Evolutionary conservation across 1,140 invertebrate genomes (phyloP).

Genomic region (Euura saliciscinereae): DNA sequence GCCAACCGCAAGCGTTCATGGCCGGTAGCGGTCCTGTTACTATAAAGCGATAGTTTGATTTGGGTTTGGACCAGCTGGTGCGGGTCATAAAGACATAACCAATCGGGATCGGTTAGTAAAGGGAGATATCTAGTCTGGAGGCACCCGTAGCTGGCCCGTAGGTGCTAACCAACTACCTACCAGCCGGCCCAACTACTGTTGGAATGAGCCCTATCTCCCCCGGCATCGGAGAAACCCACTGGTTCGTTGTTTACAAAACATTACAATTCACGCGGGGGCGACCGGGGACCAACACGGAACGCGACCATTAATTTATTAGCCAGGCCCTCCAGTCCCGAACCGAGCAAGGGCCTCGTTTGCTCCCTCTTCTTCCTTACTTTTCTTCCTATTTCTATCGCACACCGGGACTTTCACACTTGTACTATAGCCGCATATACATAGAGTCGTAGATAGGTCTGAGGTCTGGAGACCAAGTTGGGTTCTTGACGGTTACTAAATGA

Average conservation of each 20-base stretch:
- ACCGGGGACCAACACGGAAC: not conserved
- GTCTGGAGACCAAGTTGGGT: too few species aligned
- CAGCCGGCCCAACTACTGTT: slow-evolving; percentile 3
- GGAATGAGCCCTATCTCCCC: slow-evolving; percentile 6
- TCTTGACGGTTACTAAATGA: too few species aligned
- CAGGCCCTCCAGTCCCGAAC: not conserved
- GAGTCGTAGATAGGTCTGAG: too few species aligned
- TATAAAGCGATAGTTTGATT: too few species aligned
- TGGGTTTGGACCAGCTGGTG: not conserved
- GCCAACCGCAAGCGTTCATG: not conserved
- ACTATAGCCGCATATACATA: too few species aligned
- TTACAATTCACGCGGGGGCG: not conserved
- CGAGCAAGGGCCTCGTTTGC: too few species aligned
- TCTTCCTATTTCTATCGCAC: too few species aligned
- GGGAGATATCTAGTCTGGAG: not conserved
- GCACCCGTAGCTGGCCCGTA: not conserved
- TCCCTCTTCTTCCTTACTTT: too few species aligned
- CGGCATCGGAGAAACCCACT: not conserved
- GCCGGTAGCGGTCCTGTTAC: too few species aligned
- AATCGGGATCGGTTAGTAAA: not conserved
- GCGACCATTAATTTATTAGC: slow-evolving; percentile 7
- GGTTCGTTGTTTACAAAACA: slow-evolving; percentile 7
- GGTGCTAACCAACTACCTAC: not conserved
- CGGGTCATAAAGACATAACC: slow-evolving; percentile 2
- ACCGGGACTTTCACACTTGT: too few species aligned